Percentiles rank a stretch among this genome's conserved stretches.
phyloP scores from a whole-genome alignment of 2,888 invertebrate species.

The Sarcophaga carnaria region DNA sequence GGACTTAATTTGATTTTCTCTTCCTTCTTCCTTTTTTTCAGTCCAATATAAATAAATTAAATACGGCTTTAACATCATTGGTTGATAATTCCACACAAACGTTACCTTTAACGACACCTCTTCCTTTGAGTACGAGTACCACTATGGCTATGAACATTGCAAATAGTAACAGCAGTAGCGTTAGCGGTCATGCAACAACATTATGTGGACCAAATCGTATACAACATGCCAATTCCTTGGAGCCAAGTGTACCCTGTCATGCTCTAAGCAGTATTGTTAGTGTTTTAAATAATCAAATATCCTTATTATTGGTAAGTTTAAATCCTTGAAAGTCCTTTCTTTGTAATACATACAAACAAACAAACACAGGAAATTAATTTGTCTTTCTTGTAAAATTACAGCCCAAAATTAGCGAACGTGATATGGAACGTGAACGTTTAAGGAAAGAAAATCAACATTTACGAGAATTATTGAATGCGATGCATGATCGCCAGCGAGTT shows the following conservation, averaged over 20 bases:
- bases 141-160: conserved; percentile 30
- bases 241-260: conserved; percentile 85
- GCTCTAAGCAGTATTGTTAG: conserved; percentile 85
- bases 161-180: conserved; percentile 2
- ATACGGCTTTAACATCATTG: conserved; percentile 68
- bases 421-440: conserved; percentile 88
- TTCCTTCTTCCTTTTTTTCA: conserved; percentile 49
- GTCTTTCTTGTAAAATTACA: conserved; percentile 75
- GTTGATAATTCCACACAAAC: conserved; percentile 76
- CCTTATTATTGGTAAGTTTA: conserved; percentile 85
- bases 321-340: not conserved
- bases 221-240: conserved; percentile 81
- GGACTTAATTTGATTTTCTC: not conserved
- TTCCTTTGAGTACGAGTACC: conserved; percentile 49
- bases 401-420: conserved; percentile 89
- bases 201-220: conserved; percentile 81
- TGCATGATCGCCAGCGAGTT: conserved; percentile 83
- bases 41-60: conserved; percentile 73
- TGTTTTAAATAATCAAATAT: conserved; percentile 86
- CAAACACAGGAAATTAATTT: not conserved
- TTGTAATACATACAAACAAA: not conserved
- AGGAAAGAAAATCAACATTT: conserved; percentile 88
- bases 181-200: conserved; percentile 64
- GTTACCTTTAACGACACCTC: conserved; percentile 63
- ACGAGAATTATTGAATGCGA: conserved; percentile 87